phyloP scores from a whole-genome alignment of 2,113 vertebrate genomes.

The Alethe diademata region DNA sequence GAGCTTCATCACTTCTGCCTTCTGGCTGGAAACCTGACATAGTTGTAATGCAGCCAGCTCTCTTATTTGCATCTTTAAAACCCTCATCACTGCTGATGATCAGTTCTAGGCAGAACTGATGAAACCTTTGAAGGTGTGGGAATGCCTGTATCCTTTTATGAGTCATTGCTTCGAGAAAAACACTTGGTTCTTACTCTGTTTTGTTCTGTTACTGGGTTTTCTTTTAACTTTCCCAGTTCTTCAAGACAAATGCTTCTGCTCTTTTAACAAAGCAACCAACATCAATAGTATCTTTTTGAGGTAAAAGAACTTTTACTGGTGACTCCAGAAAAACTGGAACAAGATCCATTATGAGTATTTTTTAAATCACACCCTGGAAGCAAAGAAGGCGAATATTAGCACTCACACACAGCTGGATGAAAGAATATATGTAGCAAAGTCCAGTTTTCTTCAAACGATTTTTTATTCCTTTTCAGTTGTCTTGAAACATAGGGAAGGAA shows the following conservation, averaged over 20 bases:
- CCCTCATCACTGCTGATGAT: not conserved
- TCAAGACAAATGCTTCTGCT: not conserved
- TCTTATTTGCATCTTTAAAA: not conserved
- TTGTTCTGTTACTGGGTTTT: not conserved
- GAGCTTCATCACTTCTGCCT: not conserved
- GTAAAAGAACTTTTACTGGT: not conserved
- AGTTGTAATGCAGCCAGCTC: not conserved
- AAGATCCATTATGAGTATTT: not conserved
- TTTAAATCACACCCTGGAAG: not conserved
- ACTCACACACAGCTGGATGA: not conserved
- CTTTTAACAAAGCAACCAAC: not conserved
- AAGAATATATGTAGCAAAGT: not conserved
- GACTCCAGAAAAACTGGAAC: not conserved
- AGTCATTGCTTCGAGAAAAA: not conserved
- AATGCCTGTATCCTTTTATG: not conserved
- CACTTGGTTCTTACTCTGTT: not conserved
- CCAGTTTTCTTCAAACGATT: not conserved
- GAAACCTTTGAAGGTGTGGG: slow-evolving; percentile 18
- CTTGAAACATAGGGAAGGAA: not conserved
- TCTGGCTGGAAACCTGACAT: not conserved
- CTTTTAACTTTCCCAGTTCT: not conserved
- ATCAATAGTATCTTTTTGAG: not conserved
- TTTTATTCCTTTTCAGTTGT: not conserved
- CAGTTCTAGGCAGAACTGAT: not conserved
- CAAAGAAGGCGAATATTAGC: not conserved